Evolutionary conservation across 2,113 vertebrate species (phyloP), one percentile per base, ranked within the genome.

Genomic region (Lonchura striata): DNA sequence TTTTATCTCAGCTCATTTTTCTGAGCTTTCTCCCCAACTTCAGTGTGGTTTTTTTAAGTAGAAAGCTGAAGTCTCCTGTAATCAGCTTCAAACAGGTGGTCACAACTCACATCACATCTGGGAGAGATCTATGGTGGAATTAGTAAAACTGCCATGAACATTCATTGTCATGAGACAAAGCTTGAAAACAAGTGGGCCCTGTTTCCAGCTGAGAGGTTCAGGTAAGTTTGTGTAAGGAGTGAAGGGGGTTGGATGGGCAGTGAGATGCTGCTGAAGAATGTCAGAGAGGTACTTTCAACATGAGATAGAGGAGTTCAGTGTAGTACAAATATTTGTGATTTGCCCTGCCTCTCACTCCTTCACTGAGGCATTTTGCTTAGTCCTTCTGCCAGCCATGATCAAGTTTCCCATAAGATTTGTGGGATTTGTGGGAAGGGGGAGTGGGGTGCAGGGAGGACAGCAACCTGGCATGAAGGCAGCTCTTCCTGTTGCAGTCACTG

Each of bases 131-230:
- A 1, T 35, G 21, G 25, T 74, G 50, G 82, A 57, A 59, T 46
- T 31, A 50, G 41, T 18, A 33, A 16, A 56, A 22, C 1, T n/a
- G 41, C 41, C 41, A 35, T 0, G 1, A 65, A 39, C 19, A 28
- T 57, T 86, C 37, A 16, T 49, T 59, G 39, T 9, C 25, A 15
- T 23, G 47, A 66, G 17, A 66, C 77, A 80, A 78, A 81, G 56
- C 21, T 30, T 64, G 68, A 57, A 57, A 86, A 49, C 13, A 10
- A 77, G 39, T 9, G 52, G 39, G 24, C 28, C 31, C 4, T 39
- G 39, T 71, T 94, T 27, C 21, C 56, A 70, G 39, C 52, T 54
- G 59, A 66, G 68, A 33, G 88, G 21, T 50, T 92, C 10, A 2
- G 30, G 17, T 91, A 42, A 81, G 72, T 89, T 70, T 42, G 30